Evolutionary conservation across 2,888 invertebrate species (phyloP).

Genomic region (Ornithoptera alexandrae): DNA sequence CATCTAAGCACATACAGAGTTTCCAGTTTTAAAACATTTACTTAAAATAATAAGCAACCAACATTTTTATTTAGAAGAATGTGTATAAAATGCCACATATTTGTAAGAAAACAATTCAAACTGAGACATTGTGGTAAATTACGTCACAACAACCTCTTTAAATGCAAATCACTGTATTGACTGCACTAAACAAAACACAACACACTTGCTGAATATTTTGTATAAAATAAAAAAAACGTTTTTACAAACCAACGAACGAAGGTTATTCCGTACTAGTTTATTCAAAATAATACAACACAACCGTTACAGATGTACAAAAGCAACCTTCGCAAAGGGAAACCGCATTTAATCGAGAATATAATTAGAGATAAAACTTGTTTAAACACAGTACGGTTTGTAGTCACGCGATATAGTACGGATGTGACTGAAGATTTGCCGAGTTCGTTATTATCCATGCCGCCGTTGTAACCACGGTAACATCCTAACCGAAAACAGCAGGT

Average conservation of each 20-base stretch:
- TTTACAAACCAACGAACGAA: not conserved
- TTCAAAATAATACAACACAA: too few species aligned
- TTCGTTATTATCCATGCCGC: slow-evolving; percentile 10
- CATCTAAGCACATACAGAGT: too few species aligned
- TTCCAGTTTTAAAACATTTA: too few species aligned
- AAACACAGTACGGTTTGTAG: slow-evolving; percentile 1
- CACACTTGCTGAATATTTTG: not conserved
- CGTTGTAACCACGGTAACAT: slow-evolving; percentile 16
- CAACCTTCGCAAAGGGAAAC: slow-evolving; percentile 25
- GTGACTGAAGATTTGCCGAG: slow-evolving; percentile 3
- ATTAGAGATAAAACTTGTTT: slow-evolving; percentile 17
- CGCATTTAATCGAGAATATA: slow-evolving; percentile 9
- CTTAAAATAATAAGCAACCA: too few species aligned
- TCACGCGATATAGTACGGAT: slow-evolving; percentile 17
- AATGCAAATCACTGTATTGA: not conserved
- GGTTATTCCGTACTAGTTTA: not conserved
- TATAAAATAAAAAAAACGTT: not conserved
- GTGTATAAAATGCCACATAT: not conserved
- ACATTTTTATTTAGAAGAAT: too few species aligned
- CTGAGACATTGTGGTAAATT: not conserved
- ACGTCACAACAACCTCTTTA: not conserved
- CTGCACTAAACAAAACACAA: not conserved
- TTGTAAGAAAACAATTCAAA: not conserved
- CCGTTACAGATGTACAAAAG: not conserved
- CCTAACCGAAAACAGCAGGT: not conserved